These are phyloP conservation scores for Drosophila heteroneura DNA, from an alignment of 2,888 invertebrate species.

Conservation along the genomic window DNA sequence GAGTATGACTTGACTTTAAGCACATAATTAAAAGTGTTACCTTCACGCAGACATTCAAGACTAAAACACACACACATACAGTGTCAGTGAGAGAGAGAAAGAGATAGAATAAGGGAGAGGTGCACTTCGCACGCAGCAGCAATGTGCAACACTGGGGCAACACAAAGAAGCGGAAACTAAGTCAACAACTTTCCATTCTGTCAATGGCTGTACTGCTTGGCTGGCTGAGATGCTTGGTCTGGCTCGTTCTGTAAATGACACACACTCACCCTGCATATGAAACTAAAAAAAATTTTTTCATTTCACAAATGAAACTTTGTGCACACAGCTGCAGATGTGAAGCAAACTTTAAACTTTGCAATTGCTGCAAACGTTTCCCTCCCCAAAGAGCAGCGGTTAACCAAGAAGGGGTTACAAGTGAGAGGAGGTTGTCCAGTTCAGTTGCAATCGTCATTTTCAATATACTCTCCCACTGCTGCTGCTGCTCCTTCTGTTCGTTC, in stretches of 20 bases:
- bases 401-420: constrained; percentile 25
- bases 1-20: constrained; percentile 21
- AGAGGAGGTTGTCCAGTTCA: constrained; percentile 37
- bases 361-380: constrained; percentile 53
- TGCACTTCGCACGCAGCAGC: not conserved
- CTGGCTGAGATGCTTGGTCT: constrained; percentile 28
- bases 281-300: constrained; percentile 74
- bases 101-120: not conserved
- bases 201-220: constrained; percentile 62
- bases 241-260: constrained; percentile 63
- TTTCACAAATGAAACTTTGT: constrained; percentile 79
- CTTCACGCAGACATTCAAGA: constrained; percentile 14
- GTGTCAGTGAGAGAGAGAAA: no score
- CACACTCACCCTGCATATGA: constrained; percentile 68
- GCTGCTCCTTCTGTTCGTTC: constrained; percentile 45
- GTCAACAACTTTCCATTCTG: constrained; percentile 80
- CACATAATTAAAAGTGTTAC: constrained; percentile 65
- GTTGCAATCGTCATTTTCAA: constrained; percentile 73
- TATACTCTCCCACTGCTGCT: constrained; percentile 18
- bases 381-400: constrained; percentile 66
- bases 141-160: constrained; percentile 28
- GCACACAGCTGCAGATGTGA: constrained; percentile 53
- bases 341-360: constrained; percentile 72
- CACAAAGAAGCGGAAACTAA: constrained; percentile 65
- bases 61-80: constrained; percentile 14